phyloP scores from a whole-genome alignment of 2,113 vertebrate species.

The Elachura formosa region DNA sequence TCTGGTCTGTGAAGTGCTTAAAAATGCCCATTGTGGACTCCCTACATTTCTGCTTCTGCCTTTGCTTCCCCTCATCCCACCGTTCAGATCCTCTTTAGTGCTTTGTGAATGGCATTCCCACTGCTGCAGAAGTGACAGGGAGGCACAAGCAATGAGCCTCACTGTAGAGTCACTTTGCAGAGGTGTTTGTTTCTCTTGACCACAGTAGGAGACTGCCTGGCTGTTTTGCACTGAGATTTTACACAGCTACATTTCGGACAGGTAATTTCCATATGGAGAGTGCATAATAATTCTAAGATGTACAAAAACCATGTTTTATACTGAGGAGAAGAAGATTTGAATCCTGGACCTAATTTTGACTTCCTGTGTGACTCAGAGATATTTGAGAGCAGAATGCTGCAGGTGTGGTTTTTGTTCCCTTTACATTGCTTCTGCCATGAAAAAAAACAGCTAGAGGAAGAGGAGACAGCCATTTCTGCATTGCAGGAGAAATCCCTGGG shows the following conservation, averaged over 20 bases:
- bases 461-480: not conserved
- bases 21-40: fast-evolving
- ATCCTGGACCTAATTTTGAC: not conserved
- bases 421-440: not conserved
- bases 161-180: not conserved
- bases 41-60: not conserved
- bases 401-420: not conserved
- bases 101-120: not conserved
- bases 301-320: not conserved
- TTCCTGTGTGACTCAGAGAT: not conserved
- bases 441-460: not conserved
- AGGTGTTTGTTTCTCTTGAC: not conserved
- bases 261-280: not conserved
- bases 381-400: not conserved
- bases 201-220: not conserved
- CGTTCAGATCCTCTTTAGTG: not conserved
- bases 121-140: not conserved
- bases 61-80: not conserved
- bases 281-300: not conserved
- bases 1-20: not conserved
- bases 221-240: not conserved
- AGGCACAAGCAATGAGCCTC: not conserved
- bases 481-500: not conserved
- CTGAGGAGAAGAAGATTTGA: not conserved
- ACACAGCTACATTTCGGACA: not conserved